A percentile compares a stretch with the other conserved stretches of the same genome.
These are phyloP conservation scores for Montipora cactus DNA, from an alignment of 64 coral and sea anemone species.

Conservation along the genomic window DNA sequence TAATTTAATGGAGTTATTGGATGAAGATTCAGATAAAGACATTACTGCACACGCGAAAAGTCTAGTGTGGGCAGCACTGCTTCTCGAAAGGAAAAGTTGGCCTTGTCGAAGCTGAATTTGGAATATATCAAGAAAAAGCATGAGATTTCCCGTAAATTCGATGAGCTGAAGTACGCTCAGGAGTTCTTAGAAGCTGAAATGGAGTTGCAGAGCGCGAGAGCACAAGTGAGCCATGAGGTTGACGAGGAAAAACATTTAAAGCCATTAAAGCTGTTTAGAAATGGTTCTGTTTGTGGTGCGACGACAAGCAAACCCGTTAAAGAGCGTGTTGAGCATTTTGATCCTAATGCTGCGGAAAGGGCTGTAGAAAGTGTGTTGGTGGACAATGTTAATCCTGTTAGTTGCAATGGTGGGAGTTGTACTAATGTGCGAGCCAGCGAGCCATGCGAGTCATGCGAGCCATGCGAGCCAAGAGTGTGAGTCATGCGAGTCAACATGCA, in stretches of 20 bases:
- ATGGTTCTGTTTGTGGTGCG: not conserved
- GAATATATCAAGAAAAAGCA: slow-evolving; percentile 54
- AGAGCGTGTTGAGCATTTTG: too few relatives aligned
- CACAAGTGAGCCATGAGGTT: slow-evolving; percentile 8
- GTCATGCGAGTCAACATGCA: too few relatives aligned
- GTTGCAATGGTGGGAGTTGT: too few relatives aligned
- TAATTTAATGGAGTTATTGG: slow-evolving; percentile 13
- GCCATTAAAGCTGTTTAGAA: too few relatives aligned
- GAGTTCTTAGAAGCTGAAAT: slow-evolving; percentile 48
- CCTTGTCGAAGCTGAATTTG: slow-evolving; percentile 43
- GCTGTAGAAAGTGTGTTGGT: too few relatives aligned
- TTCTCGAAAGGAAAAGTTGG: slow-evolving; percentile 33
- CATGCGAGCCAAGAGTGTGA: too few relatives aligned
- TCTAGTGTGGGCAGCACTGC: not conserved
- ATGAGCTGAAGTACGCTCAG: slow-evolving; percentile 18
- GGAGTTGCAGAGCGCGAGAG: not conserved
- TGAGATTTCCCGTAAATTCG: slow-evolving; percentile 11
- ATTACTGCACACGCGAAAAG: not conserved
- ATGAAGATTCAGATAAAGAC: too few relatives aligned
- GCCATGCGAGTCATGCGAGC: too few relatives aligned
- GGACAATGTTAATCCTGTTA: too few relatives aligned
- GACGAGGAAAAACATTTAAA: not conserved
- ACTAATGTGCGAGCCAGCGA: too few relatives aligned
- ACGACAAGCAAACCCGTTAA: too few relatives aligned
- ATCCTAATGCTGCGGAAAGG: too few relatives aligned